These are phyloP conservation scores for Rutpela maculata DNA, from an alignment of 2,888 invertebrate genomes.

Conservation along the genomic window DNA sequence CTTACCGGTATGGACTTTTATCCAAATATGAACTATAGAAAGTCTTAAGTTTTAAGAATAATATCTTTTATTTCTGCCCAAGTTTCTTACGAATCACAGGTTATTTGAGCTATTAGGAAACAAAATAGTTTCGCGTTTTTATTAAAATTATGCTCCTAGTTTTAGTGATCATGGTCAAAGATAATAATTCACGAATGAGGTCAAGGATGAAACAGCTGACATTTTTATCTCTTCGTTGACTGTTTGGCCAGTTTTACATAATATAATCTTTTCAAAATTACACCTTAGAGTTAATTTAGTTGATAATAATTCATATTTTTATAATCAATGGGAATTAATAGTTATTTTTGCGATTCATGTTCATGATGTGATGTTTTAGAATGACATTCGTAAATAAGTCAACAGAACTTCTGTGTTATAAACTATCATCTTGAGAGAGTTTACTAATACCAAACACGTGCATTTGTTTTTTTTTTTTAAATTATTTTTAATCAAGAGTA, in stretches of 20 bases:
- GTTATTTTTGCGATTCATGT: background rate
- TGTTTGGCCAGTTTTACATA: background rate
- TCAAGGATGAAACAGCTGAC: constrained; percentile 9
- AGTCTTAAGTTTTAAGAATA: too few species aligned
- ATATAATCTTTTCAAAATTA: background rate
- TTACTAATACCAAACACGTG: too few species aligned
- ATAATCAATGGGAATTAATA: constrained; percentile 8
- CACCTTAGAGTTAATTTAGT: background rate
- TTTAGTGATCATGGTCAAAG: background rate
- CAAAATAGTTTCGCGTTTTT: background rate
- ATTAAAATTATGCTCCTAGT: background rate
- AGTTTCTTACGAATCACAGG: background rate
- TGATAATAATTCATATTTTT: constrained; percentile 17
- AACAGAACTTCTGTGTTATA: too few species aligned
- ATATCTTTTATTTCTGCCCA: too few species aligned
- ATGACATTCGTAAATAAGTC: background rate
- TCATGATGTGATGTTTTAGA: background rate
- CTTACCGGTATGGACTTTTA: constrained; percentile 14
- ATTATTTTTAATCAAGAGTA: too few species aligned
- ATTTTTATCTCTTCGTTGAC: constrained; percentile 4
- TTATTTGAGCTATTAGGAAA: background rate
- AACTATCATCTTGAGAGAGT: too few species aligned
- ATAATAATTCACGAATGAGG: constrained; percentile 7
- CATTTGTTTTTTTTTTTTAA: too few species aligned
- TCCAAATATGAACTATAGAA: constrained; percentile 38